These are phyloP conservation scores for Anhinga anhinga DNA, from an alignment of 2,113 vertebrate species.

Conservation along the genomic window DNA sequence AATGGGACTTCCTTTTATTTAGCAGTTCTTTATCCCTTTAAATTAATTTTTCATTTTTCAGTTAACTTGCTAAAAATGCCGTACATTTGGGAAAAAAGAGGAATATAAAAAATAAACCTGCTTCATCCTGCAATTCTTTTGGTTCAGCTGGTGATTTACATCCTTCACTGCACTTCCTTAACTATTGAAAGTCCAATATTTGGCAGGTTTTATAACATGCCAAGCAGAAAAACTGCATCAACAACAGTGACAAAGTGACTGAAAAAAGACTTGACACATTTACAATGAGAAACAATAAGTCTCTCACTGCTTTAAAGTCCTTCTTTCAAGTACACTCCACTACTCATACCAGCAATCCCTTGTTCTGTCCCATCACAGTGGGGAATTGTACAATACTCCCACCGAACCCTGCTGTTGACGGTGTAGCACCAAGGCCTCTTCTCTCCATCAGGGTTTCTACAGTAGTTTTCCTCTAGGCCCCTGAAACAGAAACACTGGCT, in stretches of 20 bases:
- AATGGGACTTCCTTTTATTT: background rate
- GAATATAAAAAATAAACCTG: background rate
- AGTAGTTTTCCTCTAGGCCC: slow-evolving; percentile 86
- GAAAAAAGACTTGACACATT: background rate
- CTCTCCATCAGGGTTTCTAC: slow-evolving; percentile 92
- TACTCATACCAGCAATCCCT: slow-evolving; percentile 39
- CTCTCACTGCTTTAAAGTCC: background rate
- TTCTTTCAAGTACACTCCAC: background rate
- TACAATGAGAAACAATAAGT: background rate
- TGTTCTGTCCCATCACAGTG: slow-evolving; percentile 68
- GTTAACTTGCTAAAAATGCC: background rate
- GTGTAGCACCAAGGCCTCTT: slow-evolving; percentile 93
- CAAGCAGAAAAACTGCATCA: background rate
- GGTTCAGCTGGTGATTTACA: background rate
- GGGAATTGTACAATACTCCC: slow-evolving; percentile 87
- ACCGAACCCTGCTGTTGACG: slow-evolving; percentile 67
- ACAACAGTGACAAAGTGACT: background rate
- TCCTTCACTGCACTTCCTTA: background rate
- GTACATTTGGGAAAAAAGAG: background rate
- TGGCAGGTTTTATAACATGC: background rate
- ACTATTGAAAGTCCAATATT: background rate
- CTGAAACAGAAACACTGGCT: slow-evolving; percentile 64
- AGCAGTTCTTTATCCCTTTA: background rate
- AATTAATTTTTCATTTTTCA: background rate
- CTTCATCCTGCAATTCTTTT: background rate